Evolutionary conservation across 2,797 vertebrate species (phyloP).

Genomic region (Paedocypris micromegethes): DNA sequence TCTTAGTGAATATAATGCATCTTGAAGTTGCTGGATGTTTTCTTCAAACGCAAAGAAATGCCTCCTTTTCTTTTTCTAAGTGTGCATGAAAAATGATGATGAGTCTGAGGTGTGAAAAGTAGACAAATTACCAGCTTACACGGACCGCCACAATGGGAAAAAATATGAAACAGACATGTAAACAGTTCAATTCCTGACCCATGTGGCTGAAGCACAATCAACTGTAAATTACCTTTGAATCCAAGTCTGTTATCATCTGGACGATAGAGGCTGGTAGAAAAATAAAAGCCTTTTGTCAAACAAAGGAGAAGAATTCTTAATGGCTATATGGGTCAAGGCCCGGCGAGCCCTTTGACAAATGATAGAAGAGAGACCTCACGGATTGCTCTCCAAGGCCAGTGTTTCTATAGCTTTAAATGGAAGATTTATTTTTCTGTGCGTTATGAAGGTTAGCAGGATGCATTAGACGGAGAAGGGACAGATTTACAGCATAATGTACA

Average conservation of each 20-base stretch:
- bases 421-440: slow-evolving; percentile 17
- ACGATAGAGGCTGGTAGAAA: slow-evolving; percentile 54
- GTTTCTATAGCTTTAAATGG: slow-evolving; percentile 24
- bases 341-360: slow-evolving; percentile 32
- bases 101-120: slow-evolving; percentile 43
- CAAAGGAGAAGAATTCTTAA: slow-evolving; percentile 55
- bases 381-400: slow-evolving; percentile 32
- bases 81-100: slow-evolving; percentile 24
- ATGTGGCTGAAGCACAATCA: slow-evolving; percentile 61
- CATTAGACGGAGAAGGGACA: slow-evolving; percentile 27
- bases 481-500: slow-evolving; percentile 32
- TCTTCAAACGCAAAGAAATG: slow-evolving; percentile 21
- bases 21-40: slow-evolving; percentile 14
- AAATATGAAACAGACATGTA: slow-evolving; percentile 58
- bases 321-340: slow-evolving; percentile 39
- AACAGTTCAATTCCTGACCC: slow-evolving; percentile 64
- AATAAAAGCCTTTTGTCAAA: slow-evolving; percentile 53
- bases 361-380: slow-evolving; percentile 30
- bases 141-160: slow-evolving; percentile 23
- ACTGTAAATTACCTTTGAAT: slow-evolving; percentile 64
- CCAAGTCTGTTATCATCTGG: slow-evolving; percentile 55
- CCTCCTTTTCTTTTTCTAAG: slow-evolving; percentile 17
- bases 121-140: slow-evolving; percentile 42
- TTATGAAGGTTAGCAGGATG: slow-evolving; percentile 27
- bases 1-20: background rate